Evolutionary conservation across 2,797 vertebrate genomes (phyloP), one percentile per base, ranked within the genome.

Genomic region (Cossypha dichroa): DNA sequence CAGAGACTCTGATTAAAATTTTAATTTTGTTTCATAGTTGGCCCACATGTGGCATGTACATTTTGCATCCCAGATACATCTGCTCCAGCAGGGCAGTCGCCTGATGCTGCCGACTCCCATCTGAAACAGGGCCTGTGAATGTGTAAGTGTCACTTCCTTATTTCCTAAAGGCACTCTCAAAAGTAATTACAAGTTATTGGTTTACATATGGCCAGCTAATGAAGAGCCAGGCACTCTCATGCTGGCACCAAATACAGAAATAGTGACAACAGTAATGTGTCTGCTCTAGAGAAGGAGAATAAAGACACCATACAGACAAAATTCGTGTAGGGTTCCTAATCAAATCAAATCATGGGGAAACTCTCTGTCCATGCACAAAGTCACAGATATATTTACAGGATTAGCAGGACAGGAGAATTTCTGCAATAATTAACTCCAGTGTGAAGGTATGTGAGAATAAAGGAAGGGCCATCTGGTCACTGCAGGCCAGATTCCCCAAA

Each of bases 1-100:
- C 33, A 93, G 92, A 98, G 97, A 87, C 96, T 97, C 95, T 97
- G 98, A 98, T 98, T 98, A 98, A 97, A 98, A 97, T 96, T 97
- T 97, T 95, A 93, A 97, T 98, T 97, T 98, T 94, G 93, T 92
- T 97, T 96, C 94, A 83, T 93, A 94, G 83, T 85, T 95, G 93
- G 94, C 59, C 93, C 80, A 96, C 69, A 93, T 83, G 96, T 74
- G 69, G 74, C 60, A 88, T 7, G 58, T 80, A 51, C 22, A 60
- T 73, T 80, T 64, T 88, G 85, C 80, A 69, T 55, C 51, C 60
- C 69, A 82, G 36, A 68, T 62, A 46, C 31, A 85, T 84, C 38
- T 31, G 59, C 79, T 95, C 88, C 87, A 88, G 43, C 38, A 64
- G 95, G 52, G 75, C 48, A 78, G 76, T 64, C n/a, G 51, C 10